Base-by-base conservation (phyloP, 2,888 invertebrate genomes). In the Mythimna loreyi region DNA sequence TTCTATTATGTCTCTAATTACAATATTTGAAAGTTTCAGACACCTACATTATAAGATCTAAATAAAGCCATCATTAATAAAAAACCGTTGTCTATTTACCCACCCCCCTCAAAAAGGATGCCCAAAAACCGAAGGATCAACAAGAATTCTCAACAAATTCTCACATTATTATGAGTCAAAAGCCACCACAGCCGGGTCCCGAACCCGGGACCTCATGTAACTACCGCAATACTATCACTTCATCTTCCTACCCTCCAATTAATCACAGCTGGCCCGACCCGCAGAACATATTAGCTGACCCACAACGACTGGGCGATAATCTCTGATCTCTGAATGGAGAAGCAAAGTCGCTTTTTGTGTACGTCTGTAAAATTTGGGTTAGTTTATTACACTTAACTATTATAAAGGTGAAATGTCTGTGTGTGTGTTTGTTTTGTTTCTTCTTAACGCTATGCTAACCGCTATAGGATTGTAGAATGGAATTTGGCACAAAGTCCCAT, bases 221-320 rank as follows among this genome's bases (percentile, higher is more conserved):
- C 23, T n/a, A 60, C 81, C 82, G 23, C 72, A 65, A 19, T 59
- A 58, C 56, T 62, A 63, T 77, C 61, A 61, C 53, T 72, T 59
- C 66, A 71, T 81, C 64, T 67, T 60, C 11, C n/a, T 60, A 66
- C 75, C 79, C 67, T 56, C 25, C 45, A 64, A 74, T 81, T 81
- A 75, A 78, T 81, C 79, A 73, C 64, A 45, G 55, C n/a, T 25
- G 45, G 36, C 8, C 60, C 45, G 65, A 55, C 65, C 80, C 79
- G 16, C 72, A 58, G 33, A 60, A 63, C 79, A 72, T 81, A 81
- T 83, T 67, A 83, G 68, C 43, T 69, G 61, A 78, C 75, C 75
- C 80, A 4, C 72, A 75, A 74, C 55, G 23, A 61, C 58, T 53
- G 50, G 21, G 67, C 65, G 82, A 84, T 82, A 82, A 82, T 84